phyloP scores from a whole-genome alignment of 1,140 invertebrate species.

The Sesamia nonagrioides region DNA sequence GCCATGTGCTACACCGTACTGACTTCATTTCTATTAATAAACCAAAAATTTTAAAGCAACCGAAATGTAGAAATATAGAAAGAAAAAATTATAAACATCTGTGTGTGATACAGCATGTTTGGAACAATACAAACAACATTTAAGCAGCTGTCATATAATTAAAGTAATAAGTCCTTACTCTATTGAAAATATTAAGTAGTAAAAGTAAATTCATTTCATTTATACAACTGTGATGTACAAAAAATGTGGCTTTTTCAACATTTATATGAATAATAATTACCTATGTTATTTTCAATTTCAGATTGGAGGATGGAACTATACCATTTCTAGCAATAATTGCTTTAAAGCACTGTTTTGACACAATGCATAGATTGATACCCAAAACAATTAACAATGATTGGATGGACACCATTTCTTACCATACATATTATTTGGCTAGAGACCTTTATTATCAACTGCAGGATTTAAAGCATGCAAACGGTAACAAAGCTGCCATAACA shows the following conservation, averaged over 20 bases:
- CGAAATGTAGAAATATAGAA: not conserved
- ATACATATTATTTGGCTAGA: slow-evolving; percentile 93
- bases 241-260: not conserved
- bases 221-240: not conserved
- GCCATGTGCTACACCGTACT: too few relatives aligned
- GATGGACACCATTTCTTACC: slow-evolving; percentile 91
- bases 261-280: slow-evolving; percentile 14
- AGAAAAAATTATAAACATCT: not conserved
- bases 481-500: slow-evolving; percentile 90
- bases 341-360: slow-evolving; percentile 94
- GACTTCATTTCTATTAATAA: too few relatives aligned
- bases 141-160: not conserved
- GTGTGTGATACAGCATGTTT: slow-evolving; percentile 14
- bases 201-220: not conserved
- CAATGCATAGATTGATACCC: slow-evolving; percentile 88
- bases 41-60: too few relatives aligned
- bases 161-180: too few relatives aligned
- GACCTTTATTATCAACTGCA: slow-evolving; percentile 91
- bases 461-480: slow-evolving; percentile 92
- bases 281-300: slow-evolving; percentile 77
- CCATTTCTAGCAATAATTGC: slow-evolving; percentile 95
- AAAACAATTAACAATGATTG: slow-evolving; percentile 85
- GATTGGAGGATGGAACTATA: slow-evolving; percentile 98
- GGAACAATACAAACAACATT: not conserved
- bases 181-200: too few relatives aligned